These are phyloP conservation scores for Margaritifera margaritifera DNA, from an alignment of 2,888 invertebrate species.

Conservation along the genomic window DNA sequence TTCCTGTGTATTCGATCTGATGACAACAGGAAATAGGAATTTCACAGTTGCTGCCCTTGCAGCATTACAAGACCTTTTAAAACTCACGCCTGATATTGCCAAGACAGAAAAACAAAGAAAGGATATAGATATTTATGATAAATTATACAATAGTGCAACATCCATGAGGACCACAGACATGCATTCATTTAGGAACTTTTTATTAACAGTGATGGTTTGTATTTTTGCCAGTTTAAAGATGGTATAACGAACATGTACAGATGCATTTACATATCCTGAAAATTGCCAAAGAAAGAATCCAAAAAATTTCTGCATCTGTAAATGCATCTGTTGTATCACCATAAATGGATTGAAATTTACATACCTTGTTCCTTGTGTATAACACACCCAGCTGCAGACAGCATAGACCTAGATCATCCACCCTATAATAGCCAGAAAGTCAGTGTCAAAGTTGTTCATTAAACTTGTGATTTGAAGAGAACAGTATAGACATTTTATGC, in stretches of 20 bases:
- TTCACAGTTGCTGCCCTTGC: slow-evolving; percentile 74
- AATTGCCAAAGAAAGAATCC: too few relatives aligned
- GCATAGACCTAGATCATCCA: too few relatives aligned
- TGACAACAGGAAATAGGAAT: slow-evolving; percentile 75
- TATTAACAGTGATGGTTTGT: slow-evolving; percentile 29
- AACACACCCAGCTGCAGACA: too few relatives aligned
- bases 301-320: too few relatives aligned
- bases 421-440: too few relatives aligned
- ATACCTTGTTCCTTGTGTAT: too few relatives aligned
- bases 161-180: slow-evolving; percentile 23
- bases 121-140: slow-evolving; percentile 46
- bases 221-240: background rate
- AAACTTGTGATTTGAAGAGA: too few relatives aligned
- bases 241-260: slow-evolving; percentile 2
- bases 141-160: slow-evolving; percentile 26
- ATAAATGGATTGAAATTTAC: too few relatives aligned
- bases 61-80: slow-evolving; percentile 71
- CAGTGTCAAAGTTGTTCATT: too few relatives aligned
- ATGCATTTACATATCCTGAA: too few relatives aligned
- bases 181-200: slow-evolving; percentile 27
- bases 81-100: slow-evolving; percentile 74
- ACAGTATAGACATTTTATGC: too few relatives aligned
- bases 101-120: slow-evolving; percentile 55
- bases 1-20: slow-evolving; percentile 78
- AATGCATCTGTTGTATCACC: too few relatives aligned